Base-by-base conservation (phyloP, 1,140 invertebrate species). In the Meloidogyne exigua region DNA sequence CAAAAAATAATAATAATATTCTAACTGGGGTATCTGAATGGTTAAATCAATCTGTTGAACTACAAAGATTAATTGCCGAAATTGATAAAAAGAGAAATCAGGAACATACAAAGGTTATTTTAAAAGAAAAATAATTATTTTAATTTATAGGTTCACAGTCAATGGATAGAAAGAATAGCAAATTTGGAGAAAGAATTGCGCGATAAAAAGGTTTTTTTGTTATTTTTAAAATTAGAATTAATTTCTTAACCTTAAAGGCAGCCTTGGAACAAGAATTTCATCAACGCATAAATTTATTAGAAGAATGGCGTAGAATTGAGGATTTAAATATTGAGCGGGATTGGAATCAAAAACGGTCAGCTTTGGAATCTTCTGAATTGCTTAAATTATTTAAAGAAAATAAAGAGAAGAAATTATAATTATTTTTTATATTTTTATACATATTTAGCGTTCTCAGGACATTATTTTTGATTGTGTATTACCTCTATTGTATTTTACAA, bases 101-200 rank as follows among this genome's bases (percentile, higher is more conserved):
- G 28, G 72, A 65, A 23, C 72, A 73, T 21, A 3, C 49, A 15
- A 65, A 25, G 26, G 57, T 64, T 36, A 7, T 4, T 39, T 39
- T 9, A 39, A 39, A 32, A 32, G 28, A 32, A 39, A 39, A 39
- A 9, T 39, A 9, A 39, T 10, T 39, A 0, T 9, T 9, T 39
- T 39, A 7, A 25, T 21, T 25, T 9, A 13, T 18, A 32, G 66
- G 28, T 68, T 18, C 39, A 36, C 10, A 68, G 5, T 57, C 18
- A 65, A 64, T 73, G 72, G 72, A 73, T 12, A 32, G n/a, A 25
- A 25, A 23, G 32, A 65, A 62, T 73, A n/a, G 42, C 39, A 9
- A 23, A 73, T 10, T 62, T 73, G 57, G 72, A 73, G 44, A 73
- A 73, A 65, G 72, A 73, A 64, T 64, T 73, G 57, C 42, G 36